phyloP scores from a whole-genome alignment of 2,888 invertebrate genomes.

The Ferdinandea cuprea region DNA sequence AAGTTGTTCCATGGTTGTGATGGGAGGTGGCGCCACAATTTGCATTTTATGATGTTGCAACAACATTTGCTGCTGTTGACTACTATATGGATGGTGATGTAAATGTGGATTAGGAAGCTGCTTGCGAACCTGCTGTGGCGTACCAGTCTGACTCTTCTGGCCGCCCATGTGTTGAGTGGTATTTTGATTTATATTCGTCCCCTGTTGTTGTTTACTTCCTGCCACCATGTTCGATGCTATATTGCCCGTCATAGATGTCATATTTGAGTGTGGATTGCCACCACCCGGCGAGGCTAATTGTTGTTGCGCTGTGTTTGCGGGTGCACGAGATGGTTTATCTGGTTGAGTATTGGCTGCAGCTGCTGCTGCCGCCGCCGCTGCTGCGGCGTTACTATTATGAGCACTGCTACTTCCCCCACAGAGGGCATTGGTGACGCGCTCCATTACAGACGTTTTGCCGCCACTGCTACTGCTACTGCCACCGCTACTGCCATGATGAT shows the following conservation, averaged over 20 bases:
- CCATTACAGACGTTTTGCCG: constrained; percentile 89
- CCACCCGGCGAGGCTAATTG: constrained; percentile 58
- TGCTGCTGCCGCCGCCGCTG: constrained; percentile 63
- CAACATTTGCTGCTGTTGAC: constrained; percentile 64
- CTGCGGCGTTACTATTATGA: constrained; percentile 75
- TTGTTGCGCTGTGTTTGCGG: constrained; percentile 64
- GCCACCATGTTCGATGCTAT: constrained; percentile 49
- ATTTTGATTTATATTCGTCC: constrained; percentile 77
- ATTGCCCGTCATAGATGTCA: constrained; percentile 38
- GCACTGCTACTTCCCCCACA: constrained; percentile 87
- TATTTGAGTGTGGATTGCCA: constrained; percentile 29
- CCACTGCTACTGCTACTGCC: constrained; percentile 82
- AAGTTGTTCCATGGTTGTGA: constrained; percentile 89
- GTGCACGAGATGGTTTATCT: constrained; percentile 68
- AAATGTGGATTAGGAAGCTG: constrained; percentile 82
- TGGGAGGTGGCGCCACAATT: constrained; percentile 83
- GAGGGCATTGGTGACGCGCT: constrained; percentile 93
- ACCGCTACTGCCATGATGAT: constrained; percentile 83
- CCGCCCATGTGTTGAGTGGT: constrained; percentile 56
- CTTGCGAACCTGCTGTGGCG: constrained; percentile 82
- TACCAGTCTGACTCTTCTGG: constrained; percentile 79
- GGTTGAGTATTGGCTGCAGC: constrained; percentile 67
- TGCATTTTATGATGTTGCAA: constrained; percentile 77
- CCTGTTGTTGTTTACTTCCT: constrained; percentile 78
- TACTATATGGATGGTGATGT: constrained; percentile 81